Conservation (phyloP, 2,888 invertebrate species). For the Didymodactylos carnosus region DNA sequence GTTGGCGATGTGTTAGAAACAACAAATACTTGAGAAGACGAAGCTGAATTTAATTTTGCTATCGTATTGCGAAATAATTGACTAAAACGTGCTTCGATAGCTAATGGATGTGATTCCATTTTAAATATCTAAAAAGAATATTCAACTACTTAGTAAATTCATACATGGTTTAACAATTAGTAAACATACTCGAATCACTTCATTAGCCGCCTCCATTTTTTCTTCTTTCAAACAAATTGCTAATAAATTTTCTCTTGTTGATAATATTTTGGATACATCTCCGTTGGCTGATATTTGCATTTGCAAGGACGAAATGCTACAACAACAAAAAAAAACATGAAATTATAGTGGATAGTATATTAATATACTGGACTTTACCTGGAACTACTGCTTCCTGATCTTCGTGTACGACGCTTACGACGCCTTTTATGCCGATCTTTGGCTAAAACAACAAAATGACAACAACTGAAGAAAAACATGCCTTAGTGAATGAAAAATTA, state of each 20-base stretch:
- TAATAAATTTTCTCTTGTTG: constrained; percentile 54
- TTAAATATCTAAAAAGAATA: constrained; percentile 23
- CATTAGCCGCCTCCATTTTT: constrained; percentile 52
- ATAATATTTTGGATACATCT: constrained; percentile 41
- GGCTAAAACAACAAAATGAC: not conserved
- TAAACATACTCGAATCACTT: constrained; percentile 54
- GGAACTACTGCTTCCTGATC: not conserved
- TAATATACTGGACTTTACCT: no score
- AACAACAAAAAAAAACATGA: no score
- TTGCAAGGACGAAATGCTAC: no score
- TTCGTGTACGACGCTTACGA: not conserved
- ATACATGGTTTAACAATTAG: not conserved
- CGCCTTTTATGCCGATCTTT: not conserved
- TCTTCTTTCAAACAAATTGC: constrained; percentile 52
- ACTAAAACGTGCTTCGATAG: constrained; percentile 24
- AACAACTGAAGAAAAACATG: not conserved
- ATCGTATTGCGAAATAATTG: constrained; percentile 21
- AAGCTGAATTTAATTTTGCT: constrained; percentile 16
- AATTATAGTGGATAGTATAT: no score
- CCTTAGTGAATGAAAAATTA: no score
- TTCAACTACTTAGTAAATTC: not conserved
- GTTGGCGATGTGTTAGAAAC: not conserved
- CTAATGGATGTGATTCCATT: constrained; percentile 21
- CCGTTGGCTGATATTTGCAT: no score
- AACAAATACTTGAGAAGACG: not conserved